Evolutionary conservation across 1,140 invertebrate genomes (phyloP).

Genomic region (Zaprionus tsacasi): DNA sequence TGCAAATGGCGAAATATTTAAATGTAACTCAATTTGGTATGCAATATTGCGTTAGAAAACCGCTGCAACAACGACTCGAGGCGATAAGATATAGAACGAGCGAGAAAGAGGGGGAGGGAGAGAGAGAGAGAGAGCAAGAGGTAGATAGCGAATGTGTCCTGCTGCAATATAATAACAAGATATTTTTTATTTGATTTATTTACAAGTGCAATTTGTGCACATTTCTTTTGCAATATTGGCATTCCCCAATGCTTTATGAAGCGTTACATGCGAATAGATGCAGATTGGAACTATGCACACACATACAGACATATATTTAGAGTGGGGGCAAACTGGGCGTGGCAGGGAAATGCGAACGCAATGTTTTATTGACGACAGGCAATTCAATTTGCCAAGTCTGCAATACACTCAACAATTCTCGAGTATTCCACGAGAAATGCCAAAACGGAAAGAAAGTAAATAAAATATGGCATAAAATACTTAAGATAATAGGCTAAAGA

Average conservation of each 20-base stretch:
- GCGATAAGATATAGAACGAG: constrained; percentile 4
- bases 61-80: constrained; percentile 33
- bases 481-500: constrained; percentile 21
- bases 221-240: constrained; percentile 70
- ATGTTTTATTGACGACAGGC: constrained; percentile 50
- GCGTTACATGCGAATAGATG: constrained; percentile 27
- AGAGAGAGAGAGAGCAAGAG: neutral
- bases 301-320: neutral
- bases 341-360: constrained; percentile 32
- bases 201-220: constrained; percentile 78
- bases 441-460: constrained; percentile 28
- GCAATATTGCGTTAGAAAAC: constrained; percentile 59
- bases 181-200: constrained; percentile 79
- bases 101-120: neutral
- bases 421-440: constrained; percentile 13
- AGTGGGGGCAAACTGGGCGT: neutral
- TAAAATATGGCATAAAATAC: constrained; percentile 30
- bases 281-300: constrained; percentile 1
- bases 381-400: constrained; percentile 48
- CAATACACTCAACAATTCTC: constrained; percentile 17
- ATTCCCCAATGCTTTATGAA: constrained; percentile 40
- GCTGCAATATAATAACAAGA: constrained; percentile 61
- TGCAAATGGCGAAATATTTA: constrained; percentile 69
- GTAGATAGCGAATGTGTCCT: constrained; percentile 27
- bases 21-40: constrained; percentile 74